Evolutionary conservation across 1,140 invertebrate species (phyloP).

Genomic region (Eumeta japonica): DNA sequence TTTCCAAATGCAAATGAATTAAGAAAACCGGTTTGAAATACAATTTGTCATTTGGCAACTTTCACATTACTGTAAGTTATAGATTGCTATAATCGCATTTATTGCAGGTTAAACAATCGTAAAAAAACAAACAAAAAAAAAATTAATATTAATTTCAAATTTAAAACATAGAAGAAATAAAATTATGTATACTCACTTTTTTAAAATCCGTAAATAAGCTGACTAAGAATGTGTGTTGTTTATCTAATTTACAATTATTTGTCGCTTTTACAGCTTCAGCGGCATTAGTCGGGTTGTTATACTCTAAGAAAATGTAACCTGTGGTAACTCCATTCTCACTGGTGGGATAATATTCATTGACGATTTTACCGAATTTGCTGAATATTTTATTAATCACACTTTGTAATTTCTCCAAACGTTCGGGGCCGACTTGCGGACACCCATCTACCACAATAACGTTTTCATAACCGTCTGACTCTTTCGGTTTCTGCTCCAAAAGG

Average conservation of each 20-base stretch:
- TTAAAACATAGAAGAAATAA: background rate
- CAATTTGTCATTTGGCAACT: no score
- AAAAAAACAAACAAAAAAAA: background rate
- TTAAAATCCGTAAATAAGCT: conserved; percentile 97
- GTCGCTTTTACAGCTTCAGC: conserved; percentile 81
- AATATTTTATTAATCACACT: conserved; percentile 92
- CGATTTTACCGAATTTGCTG: conserved; percentile 85
- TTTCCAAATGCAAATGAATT: no score
- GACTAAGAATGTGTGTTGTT: conserved; percentile 91
- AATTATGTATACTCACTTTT: conserved; percentile 65
- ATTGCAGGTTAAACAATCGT: no score
- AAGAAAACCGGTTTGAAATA: no score
- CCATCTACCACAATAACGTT: conserved; percentile 96
- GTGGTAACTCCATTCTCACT: conserved; percentile 81
- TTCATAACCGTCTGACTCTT: conserved; percentile 93
- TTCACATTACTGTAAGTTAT: no score
- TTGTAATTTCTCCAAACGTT: conserved; percentile 89
- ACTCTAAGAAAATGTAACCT: conserved; percentile 95
- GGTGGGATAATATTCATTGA: conserved; percentile 87
- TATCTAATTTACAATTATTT: conserved; percentile 96
- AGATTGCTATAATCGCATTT: no score
- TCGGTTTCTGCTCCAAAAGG: conserved; percentile 81
- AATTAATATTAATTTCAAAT: background rate
- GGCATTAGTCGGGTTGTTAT: conserved; percentile 76
- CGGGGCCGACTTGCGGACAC: conserved; percentile 89